Evolutionary conservation across 2,113 vertebrate species (phyloP), one percentile per base, ranked within the genome.

Genomic region (Excalfactoria chinensis): DNA sequence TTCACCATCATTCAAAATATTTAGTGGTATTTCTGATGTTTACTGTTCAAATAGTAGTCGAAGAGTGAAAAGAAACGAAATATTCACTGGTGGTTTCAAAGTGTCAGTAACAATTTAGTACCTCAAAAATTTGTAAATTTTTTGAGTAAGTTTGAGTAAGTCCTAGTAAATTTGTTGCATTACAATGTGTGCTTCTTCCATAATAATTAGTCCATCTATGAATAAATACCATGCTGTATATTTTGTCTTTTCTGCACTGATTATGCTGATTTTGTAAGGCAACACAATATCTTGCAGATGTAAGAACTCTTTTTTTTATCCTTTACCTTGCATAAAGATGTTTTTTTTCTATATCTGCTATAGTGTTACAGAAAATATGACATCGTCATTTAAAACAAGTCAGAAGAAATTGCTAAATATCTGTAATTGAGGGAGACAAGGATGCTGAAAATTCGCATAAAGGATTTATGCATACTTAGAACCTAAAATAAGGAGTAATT

Each of bases 401-500:
- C 79, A 63, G 88, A 93, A 95, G 58, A 95, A 86, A 88, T 71
- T 94, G 92, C 67, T 95, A 76, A 97, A 94, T 89, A 96, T 68
- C 88, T 35, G 55, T 88, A 94, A 86, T 40, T 90, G 71, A 70
- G 35, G 35, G 48, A 85, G 58, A 95, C 15, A 81, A 18, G 34
- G 84, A 91, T 84, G 46, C 70, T 94, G 88, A 94, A 96, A 90
- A 96, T 93, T 95, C 92, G 67, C 82, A 89, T 95, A 96, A 94
- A 93, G 73, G 75, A 95, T 70, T 93, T 97, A 96, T 98, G 89
- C 86, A 93, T 96, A 89, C 66, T 97, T 93, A 95, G 94, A 78
- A 95, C 69, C 44, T 87, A 97, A 97, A 97, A 97, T 98, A 97
- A 97, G 92, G 96, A 97, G 89, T 97, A 98, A 98, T 98, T 98